A percentile compares a stretch with the other conserved stretches of the same genome.
phyloP scores from a whole-genome alignment of 2,888 invertebrate species.

The Acrobasis consociella region DNA sequence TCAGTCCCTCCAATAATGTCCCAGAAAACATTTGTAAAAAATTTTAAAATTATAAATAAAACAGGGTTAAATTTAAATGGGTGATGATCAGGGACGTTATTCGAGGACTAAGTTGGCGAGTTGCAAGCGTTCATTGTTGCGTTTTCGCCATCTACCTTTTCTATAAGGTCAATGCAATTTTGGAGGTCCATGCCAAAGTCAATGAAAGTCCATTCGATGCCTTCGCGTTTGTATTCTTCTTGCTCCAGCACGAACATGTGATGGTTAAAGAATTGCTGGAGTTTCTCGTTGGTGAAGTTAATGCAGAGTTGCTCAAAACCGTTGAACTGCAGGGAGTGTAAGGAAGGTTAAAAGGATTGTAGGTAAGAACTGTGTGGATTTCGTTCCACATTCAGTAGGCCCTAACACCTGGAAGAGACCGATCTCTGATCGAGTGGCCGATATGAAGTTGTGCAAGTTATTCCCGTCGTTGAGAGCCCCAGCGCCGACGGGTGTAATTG shows the following conservation, averaged over 20 bases:
- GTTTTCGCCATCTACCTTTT: conserved; percentile 90
- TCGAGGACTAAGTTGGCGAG: conserved; percentile 68
- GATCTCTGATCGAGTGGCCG: conserved; percentile 35
- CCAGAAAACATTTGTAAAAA: conserved; percentile 29
- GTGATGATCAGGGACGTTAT: conserved; percentile 45
- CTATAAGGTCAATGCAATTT: conserved; percentile 97
- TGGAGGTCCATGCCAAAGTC: conserved; percentile 98
- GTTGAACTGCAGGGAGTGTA: conserved; percentile 89
- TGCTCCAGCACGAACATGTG: conserved; percentile 99
- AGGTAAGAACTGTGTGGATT: conserved; percentile 62
- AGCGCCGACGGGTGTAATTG: conserved; percentile 48
- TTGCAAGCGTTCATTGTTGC: conserved; percentile 78
- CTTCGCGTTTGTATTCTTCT: conserved; percentile 97
- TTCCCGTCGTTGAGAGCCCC: conserved; percentile 42
- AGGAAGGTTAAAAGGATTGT: conserved; percentile 59
- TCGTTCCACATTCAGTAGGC: conserved; percentile 63
- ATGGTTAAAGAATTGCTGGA: conserved; percentile 99
- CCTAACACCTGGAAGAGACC: conserved; percentile 29
- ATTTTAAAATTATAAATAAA: conserved; percentile 20
- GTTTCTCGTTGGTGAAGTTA: conserved; percentile 99
- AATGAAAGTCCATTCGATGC: conserved; percentile 98
- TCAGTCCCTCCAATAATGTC: conserved; percentile 57
- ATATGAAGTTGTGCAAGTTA: conserved; percentile 29
- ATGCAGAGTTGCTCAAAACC: conserved; percentile 99
- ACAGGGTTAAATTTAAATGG: neutral